phyloP scores from a whole-genome alignment of 1,140 invertebrate species.

The Zeugodacus cucurbitae region DNA sequence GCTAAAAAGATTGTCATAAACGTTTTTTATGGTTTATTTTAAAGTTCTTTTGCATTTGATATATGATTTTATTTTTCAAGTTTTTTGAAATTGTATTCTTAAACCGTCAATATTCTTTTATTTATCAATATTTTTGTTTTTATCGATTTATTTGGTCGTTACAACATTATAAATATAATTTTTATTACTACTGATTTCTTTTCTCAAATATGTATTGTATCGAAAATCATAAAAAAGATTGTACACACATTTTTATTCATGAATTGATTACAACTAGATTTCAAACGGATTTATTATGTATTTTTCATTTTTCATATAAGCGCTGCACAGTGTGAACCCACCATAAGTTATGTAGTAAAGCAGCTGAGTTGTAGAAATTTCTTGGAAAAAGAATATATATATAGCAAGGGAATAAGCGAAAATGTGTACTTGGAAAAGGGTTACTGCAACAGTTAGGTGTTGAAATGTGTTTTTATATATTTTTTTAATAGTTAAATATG shows the following conservation, averaged over 20 bases:
- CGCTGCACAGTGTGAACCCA: neutral
- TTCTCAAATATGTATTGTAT: no score
- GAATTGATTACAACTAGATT: neutral
- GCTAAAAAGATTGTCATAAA: slow-evolving; percentile 20
- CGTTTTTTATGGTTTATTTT: neutral
- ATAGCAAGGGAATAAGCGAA: no score
- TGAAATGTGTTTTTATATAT: no score
- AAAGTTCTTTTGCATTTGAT: neutral
- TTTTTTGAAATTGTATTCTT: neutral
- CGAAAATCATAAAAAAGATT: no score
- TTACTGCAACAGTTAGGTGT: no score
- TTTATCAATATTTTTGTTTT: neutral
- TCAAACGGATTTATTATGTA: neutral
- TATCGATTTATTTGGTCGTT: neutral
- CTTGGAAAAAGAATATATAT: no score
- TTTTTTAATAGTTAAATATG: no score
- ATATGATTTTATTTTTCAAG: neutral
- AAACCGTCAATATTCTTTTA: neutral
- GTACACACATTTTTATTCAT: neutral
- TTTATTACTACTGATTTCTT: no score
- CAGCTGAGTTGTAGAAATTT: neutral
- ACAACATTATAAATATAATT: no score
- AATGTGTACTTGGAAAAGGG: no score
- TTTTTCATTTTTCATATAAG: neutral
- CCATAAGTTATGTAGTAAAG: neutral